Conservation (phyloP, 2,888 invertebrate genomes). For the Leucoma salicis region DNA sequence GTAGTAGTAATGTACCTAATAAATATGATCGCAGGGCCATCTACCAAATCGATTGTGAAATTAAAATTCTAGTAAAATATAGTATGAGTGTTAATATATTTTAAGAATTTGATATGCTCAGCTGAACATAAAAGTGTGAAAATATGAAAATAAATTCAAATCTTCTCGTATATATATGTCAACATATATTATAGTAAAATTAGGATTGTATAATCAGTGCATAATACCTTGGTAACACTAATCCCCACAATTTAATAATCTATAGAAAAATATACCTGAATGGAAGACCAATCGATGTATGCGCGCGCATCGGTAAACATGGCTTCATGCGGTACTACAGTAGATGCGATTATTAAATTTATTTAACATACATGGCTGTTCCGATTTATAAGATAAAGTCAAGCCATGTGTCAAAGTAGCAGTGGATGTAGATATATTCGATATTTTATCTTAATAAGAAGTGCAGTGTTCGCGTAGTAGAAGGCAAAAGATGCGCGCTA, state of each 20-base stretch:
- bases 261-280: slow-evolving; percentile 54
- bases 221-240: slow-evolving; percentile 36
- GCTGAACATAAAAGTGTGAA: no score
- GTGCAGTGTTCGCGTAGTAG: slow-evolving; percentile 8
- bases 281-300: slow-evolving; percentile 61
- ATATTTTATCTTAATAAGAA: background rate
- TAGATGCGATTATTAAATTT: slow-evolving; percentile 6
- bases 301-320: slow-evolving; percentile 68
- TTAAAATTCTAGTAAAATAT: no score
- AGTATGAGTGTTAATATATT: no score
- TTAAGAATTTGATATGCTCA: no score
- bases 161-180: no score
- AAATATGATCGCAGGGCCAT: no score
- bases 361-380: slow-evolving; percentile 31
- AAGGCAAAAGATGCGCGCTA: slow-evolving; percentile 13
- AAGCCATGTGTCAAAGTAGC: slow-evolving; percentile 2
- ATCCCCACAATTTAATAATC: slow-evolving; percentile 64
- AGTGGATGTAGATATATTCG: slow-evolving; percentile 2
- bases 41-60: no score
- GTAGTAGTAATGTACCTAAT: no score
- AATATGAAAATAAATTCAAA: no score
- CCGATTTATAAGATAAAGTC: background rate
- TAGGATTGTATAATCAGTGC: slow-evolving; percentile 4
- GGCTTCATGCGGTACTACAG: slow-evolving; percentile 48
- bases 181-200: no score